These are phyloP conservation scores for Bradysia coprophila DNA, from an alignment of 1,140 invertebrate species.

Conservation along the genomic window DNA sequence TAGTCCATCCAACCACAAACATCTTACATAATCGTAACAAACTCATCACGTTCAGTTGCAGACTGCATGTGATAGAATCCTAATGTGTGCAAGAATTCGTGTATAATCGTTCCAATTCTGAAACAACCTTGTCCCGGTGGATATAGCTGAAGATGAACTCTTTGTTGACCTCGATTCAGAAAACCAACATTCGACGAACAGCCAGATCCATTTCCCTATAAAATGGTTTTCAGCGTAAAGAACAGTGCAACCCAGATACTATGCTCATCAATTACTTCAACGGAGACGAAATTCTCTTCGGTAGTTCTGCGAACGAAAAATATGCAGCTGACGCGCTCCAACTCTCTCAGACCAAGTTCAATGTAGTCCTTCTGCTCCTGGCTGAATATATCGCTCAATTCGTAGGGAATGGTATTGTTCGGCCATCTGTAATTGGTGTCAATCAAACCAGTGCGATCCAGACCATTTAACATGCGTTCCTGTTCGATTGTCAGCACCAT, in stretches of 20 bases:
- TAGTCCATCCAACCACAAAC: too few species aligned
- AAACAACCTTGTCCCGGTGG: conserved; percentile 15
- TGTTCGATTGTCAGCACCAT: conserved; percentile 22
- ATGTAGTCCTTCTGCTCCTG: neutral
- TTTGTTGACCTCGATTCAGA: conserved; percentile 24
- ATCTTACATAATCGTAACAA: conserved; percentile 40
- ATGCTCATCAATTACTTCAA: neutral
- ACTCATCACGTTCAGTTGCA: conserved; percentile 45
- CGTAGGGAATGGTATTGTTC: conserved; percentile 34
- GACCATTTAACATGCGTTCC: conserved; percentile 7
- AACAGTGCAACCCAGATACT: too few species aligned
- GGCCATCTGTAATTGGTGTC: conserved; percentile 34
- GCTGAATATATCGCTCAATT: conserved; percentile 29
- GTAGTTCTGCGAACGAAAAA: neutral
- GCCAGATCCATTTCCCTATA: conserved; percentile 26
- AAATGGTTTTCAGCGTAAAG: conserved; percentile 11
- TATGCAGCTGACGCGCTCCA: neutral
- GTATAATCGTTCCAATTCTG: conserved; percentile 32
- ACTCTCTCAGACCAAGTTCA: neutral
- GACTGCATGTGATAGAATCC: conserved; percentile 59
- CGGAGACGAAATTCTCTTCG: neutral
- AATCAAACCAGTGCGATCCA: conserved; percentile 29
- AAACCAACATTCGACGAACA: conserved; percentile 29
- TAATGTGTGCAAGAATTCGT: too few species aligned
- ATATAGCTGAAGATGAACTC: conserved; percentile 21